Evolutionary conservation across 92 coral and sea anemone genomes (phyloP).

Genomic region (Parazoanthus atlanticus): DNA sequence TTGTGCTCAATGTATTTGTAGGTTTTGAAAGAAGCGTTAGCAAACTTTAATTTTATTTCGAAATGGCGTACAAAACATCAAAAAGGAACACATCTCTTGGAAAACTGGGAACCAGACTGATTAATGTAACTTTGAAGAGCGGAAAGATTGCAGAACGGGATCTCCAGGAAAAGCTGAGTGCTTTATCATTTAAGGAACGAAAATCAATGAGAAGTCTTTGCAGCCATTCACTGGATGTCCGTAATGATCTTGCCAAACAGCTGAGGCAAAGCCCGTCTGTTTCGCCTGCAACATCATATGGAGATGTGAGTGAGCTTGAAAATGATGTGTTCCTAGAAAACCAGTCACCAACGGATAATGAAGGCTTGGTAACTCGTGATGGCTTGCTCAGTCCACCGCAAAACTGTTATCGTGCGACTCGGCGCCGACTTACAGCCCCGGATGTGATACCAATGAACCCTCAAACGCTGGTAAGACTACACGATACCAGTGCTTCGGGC

Average conservation of each 20-base stretch:
- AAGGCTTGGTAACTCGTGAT: not conserved
- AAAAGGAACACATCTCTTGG: slow-evolving; percentile 60
- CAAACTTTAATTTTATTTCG: no score
- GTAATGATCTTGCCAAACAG: slow-evolving; percentile 49
- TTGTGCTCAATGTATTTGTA: not conserved
- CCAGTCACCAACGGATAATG: not conserved
- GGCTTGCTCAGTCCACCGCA: not conserved
- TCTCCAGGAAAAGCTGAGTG: slow-evolving; percentile 73
- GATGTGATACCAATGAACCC: not conserved
- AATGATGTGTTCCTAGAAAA: not conserved
- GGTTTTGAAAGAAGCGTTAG: not conserved
- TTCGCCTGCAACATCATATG: slow-evolving; percentile 7
- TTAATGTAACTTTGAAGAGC: slow-evolving; percentile 58
- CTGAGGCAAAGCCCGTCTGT: not conserved
- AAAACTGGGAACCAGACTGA: slow-evolving; percentile 65
- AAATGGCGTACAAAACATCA: slow-evolving; percentile 53
- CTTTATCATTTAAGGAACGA: slow-evolving; percentile 63
- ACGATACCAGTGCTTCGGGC: not conserved
- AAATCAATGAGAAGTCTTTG: slow-evolving; percentile 71
- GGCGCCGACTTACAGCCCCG: not conserved
- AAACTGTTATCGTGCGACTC: not conserved
- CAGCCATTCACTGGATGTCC: slow-evolving; percentile 67
- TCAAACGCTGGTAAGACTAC: not conserved
- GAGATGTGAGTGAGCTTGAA: not conserved
- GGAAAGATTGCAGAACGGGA: slow-evolving; percentile 80